Percentiles rank a stretch among this genome's conserved stretches.
Evolutionary conservation across 2,888 invertebrate genomes (phyloP).

Genomic region (Megaustenia siamemsis): DNA sequence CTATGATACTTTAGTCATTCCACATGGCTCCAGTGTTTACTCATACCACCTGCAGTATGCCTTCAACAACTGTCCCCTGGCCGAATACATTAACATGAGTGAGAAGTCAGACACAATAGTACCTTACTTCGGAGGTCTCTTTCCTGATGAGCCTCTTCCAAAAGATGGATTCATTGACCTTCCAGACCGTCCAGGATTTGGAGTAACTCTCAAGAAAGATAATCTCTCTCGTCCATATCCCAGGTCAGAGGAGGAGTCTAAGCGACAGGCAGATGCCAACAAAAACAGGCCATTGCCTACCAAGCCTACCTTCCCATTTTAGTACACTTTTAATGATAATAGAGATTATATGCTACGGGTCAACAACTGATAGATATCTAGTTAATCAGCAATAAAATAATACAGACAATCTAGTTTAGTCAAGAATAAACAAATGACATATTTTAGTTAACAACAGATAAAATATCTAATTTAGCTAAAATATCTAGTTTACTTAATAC

Average conservation of each 20-base stretch:
- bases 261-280: conserved; percentile 67
- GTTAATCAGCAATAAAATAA: no score
- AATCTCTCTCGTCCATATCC: conserved; percentile 71
- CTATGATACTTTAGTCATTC: conserved; percentile 74
- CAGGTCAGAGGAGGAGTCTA: conserved; percentile 66
- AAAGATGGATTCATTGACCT: conserved; percentile 75
- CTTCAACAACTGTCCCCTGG: conserved; percentile 76
- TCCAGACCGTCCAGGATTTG: conserved; percentile 76
- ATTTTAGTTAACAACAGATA: no score
- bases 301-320: conserved; percentile 70
- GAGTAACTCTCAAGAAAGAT: conserved; percentile 72
- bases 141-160: conserved; percentile 77
- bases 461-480: no score
- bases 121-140: conserved; percentile 77
- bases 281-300: conserved; percentile 61
- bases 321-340: not conserved
- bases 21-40: conserved; percentile 78
- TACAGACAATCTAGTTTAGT: no score
- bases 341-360: no score
- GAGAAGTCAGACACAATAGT: conserved; percentile 69
- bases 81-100: conserved; percentile 77
- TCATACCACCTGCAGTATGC: conserved; percentile 78
- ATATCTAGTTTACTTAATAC: no score
- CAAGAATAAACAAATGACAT: no score
- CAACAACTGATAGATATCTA: no score